Conservation (phyloP, 2,888 invertebrate genomes). For the Criorhina ranunculi region DNA sequence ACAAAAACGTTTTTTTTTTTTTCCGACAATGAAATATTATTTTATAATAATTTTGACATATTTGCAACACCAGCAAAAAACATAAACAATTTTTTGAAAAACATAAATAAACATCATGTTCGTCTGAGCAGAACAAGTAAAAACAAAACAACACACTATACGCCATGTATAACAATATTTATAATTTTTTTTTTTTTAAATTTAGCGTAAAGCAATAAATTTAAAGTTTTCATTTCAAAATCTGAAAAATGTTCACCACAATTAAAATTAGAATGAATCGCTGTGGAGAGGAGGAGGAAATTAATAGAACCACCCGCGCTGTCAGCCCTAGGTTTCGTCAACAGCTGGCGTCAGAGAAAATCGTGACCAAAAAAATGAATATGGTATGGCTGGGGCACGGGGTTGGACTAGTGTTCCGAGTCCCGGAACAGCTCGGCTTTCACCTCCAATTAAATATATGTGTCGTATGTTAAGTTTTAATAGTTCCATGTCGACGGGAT, state of each 20-base stretch:
- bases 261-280: conserved; percentile 49
- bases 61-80: conserved; percentile 51
- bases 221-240: conserved; percentile 48
- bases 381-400: conserved; percentile 34
- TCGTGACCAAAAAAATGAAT: conserved; percentile 22
- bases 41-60: conserved; percentile 55
- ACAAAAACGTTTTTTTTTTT: too few relatives aligned
- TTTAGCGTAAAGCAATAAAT: conserved; percentile 62
- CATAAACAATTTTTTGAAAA: conserved; percentile 61
- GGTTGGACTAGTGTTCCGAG: conserved; percentile 37
- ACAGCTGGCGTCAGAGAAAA: conserved; percentile 63
- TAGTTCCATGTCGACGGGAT: conserved; percentile 70
- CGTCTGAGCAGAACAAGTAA: neutral
- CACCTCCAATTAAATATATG: conserved; percentile 70
- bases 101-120: conserved; percentile 64
- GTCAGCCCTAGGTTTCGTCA: conserved; percentile 7
- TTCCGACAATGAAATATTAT: conserved; percentile 44
- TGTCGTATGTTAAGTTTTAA: conserved; percentile 62
- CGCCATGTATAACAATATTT: too few relatives aligned
- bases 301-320: conserved; percentile 24
- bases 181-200: conserved; percentile 34
- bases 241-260: conserved; percentile 50
- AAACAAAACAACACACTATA: conserved; percentile 25
- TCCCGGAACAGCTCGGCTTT: conserved; percentile 47
- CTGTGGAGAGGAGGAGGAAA: neutral